Evolutionary conservation across 2,888 invertebrate genomes (phyloP).

Genomic region (Heliothis peltigera): DNA sequence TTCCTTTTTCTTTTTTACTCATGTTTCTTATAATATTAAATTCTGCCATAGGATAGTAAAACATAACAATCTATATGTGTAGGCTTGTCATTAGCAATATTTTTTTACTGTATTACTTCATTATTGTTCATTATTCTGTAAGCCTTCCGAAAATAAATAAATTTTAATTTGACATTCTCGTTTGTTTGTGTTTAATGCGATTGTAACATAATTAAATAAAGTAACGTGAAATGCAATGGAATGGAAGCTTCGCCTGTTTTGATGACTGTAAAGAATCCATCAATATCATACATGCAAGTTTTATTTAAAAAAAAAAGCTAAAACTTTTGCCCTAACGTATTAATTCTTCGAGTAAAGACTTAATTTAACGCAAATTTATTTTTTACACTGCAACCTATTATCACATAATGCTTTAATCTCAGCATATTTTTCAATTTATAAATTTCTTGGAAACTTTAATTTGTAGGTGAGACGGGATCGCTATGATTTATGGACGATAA

Average conservation of each 20-base stretch:
- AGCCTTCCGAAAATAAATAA: no score
- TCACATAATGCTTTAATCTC: constrained; percentile 69
- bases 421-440: constrained; percentile 74
- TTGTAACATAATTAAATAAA: constrained; percentile 15
- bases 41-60: no score
- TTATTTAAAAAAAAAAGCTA: constrained; percentile 10
- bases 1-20: no score
- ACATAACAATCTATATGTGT: no score
- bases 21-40: no score
- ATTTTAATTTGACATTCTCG: background rate
- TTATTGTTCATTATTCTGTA: no score
- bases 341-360: constrained; percentile 60
- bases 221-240: constrained; percentile 13
- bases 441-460: constrained; percentile 71
- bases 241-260: background rate
- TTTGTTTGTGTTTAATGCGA: background rate
- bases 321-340: constrained; percentile 45
- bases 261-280: no score
- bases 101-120: no score
- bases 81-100: no score
- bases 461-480: constrained; percentile 67
- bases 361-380: constrained; percentile 76
- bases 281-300: constrained; percentile 28
- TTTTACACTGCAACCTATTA: constrained; percentile 68
- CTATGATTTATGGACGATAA: constrained; percentile 68